phyloP scores from a whole-genome alignment of 2,888 invertebrate species.

The Ligdia adustata region DNA sequence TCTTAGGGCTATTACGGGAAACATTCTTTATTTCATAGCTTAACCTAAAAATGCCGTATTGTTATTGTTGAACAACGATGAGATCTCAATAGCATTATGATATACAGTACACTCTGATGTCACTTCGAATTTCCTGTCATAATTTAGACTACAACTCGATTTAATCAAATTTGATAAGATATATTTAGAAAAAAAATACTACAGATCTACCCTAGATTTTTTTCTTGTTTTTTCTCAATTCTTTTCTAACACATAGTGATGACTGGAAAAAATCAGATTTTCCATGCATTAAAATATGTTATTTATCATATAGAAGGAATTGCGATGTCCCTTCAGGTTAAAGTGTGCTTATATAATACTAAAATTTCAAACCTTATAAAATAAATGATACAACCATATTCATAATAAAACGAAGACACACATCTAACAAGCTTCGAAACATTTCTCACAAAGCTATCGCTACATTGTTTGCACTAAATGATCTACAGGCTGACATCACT shows the following conservation, averaged over 20 bases:
- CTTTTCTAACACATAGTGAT: slow-evolving; percentile 52
- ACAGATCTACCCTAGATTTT: slow-evolving; percentile 63
- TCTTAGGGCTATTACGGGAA: slow-evolving; percentile 46
- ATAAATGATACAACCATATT: slow-evolving; percentile 62
- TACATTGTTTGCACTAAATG: slow-evolving; percentile 54
- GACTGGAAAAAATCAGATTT: slow-evolving; percentile 55
- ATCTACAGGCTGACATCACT: slow-evolving; percentile 47
- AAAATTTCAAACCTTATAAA: slow-evolving; percentile 60
- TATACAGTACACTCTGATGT: slow-evolving; percentile 72
- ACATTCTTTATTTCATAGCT: slow-evolving; percentile 66
- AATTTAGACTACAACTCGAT: slow-evolving; percentile 61
- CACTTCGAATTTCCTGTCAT: slow-evolving; percentile 66
- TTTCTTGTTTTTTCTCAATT: slow-evolving; percentile 61
- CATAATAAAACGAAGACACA: slow-evolving; percentile 62
- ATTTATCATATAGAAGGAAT: slow-evolving; percentile 25
- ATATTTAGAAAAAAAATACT: slow-evolving; percentile 69
- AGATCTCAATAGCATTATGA: slow-evolving; percentile 80
- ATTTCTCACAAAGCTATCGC: slow-evolving; percentile 60
- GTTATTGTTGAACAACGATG: slow-evolving; percentile 83
- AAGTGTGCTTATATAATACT: slow-evolving; percentile 56
- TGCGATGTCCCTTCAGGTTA: slow-evolving; percentile 38
- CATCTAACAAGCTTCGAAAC: slow-evolving; percentile 58
- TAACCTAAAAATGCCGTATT: slow-evolving; percentile 83
- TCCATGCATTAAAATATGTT: slow-evolving; percentile 46
- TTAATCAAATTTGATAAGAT: slow-evolving; percentile 62